Percentiles rank a stretch among this genome's conserved stretches.
Evolutionary conservation across 92 coral and sea anemone genomes (phyloP).

Genomic region (Porites lobata): DNA sequence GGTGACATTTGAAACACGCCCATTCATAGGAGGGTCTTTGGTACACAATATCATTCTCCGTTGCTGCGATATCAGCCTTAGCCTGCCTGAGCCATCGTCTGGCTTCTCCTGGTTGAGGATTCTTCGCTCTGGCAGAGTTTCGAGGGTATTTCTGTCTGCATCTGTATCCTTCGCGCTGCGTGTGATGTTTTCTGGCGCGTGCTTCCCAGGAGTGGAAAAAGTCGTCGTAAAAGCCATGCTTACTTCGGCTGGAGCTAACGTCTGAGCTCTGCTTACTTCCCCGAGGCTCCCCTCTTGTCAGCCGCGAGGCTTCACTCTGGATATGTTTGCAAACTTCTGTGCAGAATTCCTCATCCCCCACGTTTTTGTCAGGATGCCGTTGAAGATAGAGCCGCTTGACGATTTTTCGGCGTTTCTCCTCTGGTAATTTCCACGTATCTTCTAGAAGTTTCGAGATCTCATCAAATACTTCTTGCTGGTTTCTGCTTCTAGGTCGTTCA

Average conservation of each 20-base stretch:
- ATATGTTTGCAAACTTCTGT: constrained; percentile 70
- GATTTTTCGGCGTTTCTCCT: constrained; percentile 52
- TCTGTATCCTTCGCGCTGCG: constrained; percentile 40
- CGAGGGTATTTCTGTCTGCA: not conserved
- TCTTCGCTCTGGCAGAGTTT: constrained; percentile 4
- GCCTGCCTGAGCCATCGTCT: constrained; percentile 78
- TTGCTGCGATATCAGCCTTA: constrained; percentile 60
- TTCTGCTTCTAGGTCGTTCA: not conserved
- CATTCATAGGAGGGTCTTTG: constrained; percentile 63
- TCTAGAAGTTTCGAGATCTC: constrained; percentile 63
- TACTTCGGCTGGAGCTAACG: not conserved
- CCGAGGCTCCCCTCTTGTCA: constrained; percentile 28
- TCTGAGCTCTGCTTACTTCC: not conserved
- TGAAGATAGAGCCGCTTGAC: constrained; percentile 68
- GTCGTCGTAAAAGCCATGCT: not conserved
- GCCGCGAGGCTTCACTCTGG: constrained; percentile 52
- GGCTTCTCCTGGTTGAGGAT: constrained; percentile 79
- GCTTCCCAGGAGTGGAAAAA: constrained; percentile 48
- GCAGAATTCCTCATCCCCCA: constrained; percentile 77
- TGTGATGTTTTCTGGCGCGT: constrained; percentile 43
- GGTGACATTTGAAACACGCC: constrained; percentile 85
- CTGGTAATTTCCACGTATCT: constrained; percentile 69
- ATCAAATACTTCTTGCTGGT: constrained; percentile 38
- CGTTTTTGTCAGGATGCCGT: constrained; percentile 86
- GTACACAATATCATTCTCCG: constrained; percentile 26